These are phyloP conservation scores for Girardinichthys multiradiatus DNA, from an alignment of 2,113 vertebrate species.

Conservation along the genomic window DNA sequence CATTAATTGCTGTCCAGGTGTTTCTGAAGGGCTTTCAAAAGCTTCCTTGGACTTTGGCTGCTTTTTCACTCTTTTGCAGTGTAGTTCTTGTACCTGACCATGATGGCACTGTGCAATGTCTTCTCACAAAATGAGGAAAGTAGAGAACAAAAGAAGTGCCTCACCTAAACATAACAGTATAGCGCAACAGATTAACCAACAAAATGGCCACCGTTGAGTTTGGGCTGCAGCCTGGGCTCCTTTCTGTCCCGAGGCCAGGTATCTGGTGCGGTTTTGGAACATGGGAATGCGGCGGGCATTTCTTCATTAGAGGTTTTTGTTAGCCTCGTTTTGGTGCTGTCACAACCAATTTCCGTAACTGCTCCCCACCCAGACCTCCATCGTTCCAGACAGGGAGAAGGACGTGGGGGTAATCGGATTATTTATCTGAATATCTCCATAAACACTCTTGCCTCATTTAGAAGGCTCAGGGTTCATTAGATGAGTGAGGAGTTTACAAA, in stretches of 20 bases:
- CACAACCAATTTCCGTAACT: slow-evolving; percentile 77
- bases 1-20: no score
- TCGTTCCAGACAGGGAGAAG: slow-evolving; percentile 25
- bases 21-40: no score
- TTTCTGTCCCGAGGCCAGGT: slow-evolving; percentile 8
- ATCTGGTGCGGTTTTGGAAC: slow-evolving; percentile 21
- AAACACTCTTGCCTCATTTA: slow-evolving; percentile 32
- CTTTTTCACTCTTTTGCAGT: no score
- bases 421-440: slow-evolving; percentile 56
- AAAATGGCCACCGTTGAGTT: neutral
- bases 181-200: neutral
- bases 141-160: neutral
- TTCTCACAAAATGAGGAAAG: neutral
- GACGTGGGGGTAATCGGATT: neutral
- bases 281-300: slow-evolving; percentile 66
- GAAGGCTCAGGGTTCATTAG: slow-evolving; percentile 41
- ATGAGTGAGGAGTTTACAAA: slow-evolving; percentile 8
- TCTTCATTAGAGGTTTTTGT: slow-evolving; percentile 77
- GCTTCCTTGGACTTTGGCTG: no score
- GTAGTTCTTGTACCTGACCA: no score
- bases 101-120: neutral
- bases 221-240: neutral
- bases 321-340: slow-evolving; percentile 86
- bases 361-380: slow-evolving; percentile 42
- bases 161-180: neutral